Evolutionary conservation across 1,140 invertebrate genomes (phyloP).

Genomic region (Drosophila murphyi): DNA sequence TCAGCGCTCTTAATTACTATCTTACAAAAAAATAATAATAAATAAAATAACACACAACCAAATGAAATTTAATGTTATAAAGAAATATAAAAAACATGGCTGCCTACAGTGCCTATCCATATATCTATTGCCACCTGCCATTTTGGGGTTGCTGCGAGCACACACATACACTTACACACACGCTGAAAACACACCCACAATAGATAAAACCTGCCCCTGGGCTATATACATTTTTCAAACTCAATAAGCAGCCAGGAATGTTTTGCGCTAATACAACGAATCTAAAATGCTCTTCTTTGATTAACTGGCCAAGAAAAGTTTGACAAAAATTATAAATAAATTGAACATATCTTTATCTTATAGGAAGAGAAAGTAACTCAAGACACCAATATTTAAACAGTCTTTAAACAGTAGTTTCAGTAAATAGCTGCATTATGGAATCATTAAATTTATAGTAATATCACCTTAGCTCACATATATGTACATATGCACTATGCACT

Average conservation of each 20-base stretch:
- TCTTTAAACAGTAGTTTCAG: too few species aligned
- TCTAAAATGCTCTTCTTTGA: slow-evolving; percentile 10
- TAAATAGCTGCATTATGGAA: neutral
- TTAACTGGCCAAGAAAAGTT: neutral
- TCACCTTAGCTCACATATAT: neutral
- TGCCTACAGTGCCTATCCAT: slow-evolving; percentile 50
- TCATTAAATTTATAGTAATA: neutral
- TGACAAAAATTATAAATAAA: too few species aligned
- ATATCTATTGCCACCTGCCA: slow-evolving; percentile 76
- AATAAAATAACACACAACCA: slow-evolving; percentile 16
- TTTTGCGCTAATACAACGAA: neutral
- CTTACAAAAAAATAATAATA: slow-evolving; percentile 25
- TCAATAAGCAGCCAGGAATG: slow-evolving; percentile 6
- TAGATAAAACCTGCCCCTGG: slow-evolving; percentile 71
- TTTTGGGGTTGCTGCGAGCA: slow-evolving; percentile 68
- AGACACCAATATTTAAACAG: too few species aligned
- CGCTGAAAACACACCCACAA: slow-evolving; percentile 30
- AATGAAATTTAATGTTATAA: slow-evolving; percentile 56
- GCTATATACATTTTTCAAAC: slow-evolving; percentile 60
- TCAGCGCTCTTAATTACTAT: slow-evolving; percentile 57
- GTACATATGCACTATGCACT: too few species aligned
- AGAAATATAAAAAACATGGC: slow-evolving; percentile 57
- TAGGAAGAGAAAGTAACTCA: too few species aligned
- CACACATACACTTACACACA: slow-evolving; percentile 18
- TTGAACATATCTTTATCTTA: too few species aligned